Conservation (phyloP, 2,888 invertebrate genomes). For the Myopa tessellatipennis region DNA sequence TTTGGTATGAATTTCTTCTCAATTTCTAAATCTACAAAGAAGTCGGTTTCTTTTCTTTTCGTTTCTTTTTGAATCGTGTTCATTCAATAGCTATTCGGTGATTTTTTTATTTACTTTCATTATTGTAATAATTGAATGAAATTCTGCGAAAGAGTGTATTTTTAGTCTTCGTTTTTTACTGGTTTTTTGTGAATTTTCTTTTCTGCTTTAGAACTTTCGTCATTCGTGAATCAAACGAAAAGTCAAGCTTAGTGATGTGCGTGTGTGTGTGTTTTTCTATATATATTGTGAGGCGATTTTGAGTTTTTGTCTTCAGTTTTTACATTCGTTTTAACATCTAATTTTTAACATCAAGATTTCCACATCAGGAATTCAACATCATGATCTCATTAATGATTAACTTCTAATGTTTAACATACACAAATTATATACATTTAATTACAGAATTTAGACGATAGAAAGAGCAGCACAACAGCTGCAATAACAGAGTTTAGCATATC, state of each 20-base stretch:
- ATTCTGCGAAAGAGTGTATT: not conserved
- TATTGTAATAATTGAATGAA: no score
- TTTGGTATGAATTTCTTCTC: not conserved
- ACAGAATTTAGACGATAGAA: conserved; percentile 7
- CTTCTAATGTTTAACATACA: no score
- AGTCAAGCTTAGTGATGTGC: not conserved
- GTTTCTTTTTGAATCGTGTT: not conserved
- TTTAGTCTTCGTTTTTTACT: no score
- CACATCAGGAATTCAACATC: no score
- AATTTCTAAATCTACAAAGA: conserved; percentile 3
- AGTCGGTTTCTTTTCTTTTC: not conserved
- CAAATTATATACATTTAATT: conserved; percentile 25
- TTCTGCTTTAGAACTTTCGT: not conserved
- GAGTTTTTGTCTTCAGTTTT: conserved; percentile 18
- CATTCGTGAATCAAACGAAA: not conserved
- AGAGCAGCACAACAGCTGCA: conserved; percentile 9
- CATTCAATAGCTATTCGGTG: not conserved
- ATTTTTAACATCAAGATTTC: no score
- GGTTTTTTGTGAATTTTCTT: not conserved
- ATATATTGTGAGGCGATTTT: conserved; percentile 41
- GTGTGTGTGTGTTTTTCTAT: conserved; percentile 27
- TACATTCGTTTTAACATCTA: conserved; percentile 12
- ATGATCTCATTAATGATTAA: no score
- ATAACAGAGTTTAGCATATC: not conserved
- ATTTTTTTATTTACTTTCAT: no score